phyloP scores from a whole-genome alignment of 2,113 vertebrate species.

The pig (Sus scrofa) region DNA sequence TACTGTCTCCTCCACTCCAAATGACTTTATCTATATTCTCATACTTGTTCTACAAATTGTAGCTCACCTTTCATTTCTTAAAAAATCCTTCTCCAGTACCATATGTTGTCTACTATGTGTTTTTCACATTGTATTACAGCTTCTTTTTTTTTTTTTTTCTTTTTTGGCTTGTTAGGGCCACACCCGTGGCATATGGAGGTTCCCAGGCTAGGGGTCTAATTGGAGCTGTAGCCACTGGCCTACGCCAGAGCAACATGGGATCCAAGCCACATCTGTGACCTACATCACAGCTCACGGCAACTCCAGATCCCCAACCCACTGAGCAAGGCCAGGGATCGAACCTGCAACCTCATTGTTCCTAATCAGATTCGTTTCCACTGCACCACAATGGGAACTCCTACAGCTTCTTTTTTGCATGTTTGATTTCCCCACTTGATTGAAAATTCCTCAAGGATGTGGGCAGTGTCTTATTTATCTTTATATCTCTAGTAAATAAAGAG shows the following conservation, averaged over 20 bases:
- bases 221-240: too few species aligned
- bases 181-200: too few species aligned
- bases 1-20: not conserved
- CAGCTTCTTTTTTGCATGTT: not conserved
- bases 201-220: too few species aligned
- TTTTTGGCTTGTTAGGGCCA: too few species aligned
- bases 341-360: too few species aligned
- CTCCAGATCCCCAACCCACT: too few species aligned
- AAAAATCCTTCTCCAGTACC: not conserved
- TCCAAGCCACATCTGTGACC: too few species aligned
- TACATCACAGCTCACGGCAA: too few species aligned
- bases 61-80: constrained; percentile 41
- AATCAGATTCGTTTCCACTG: too few species aligned
- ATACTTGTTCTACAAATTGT: not conserved
- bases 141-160: not conserved
- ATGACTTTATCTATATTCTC: not conserved
- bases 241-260: too few species aligned
- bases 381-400: too few species aligned
- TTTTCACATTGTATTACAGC: not conserved
- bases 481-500: not conserved
- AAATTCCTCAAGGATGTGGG: not conserved
- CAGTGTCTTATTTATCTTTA: not conserved
- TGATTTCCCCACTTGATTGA: not conserved
- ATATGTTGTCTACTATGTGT: not conserved
- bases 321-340: too few species aligned